Base-by-base conservation (phyloP, 1,140 invertebrate genomes). In the Scaptomyza pallida region DNA sequence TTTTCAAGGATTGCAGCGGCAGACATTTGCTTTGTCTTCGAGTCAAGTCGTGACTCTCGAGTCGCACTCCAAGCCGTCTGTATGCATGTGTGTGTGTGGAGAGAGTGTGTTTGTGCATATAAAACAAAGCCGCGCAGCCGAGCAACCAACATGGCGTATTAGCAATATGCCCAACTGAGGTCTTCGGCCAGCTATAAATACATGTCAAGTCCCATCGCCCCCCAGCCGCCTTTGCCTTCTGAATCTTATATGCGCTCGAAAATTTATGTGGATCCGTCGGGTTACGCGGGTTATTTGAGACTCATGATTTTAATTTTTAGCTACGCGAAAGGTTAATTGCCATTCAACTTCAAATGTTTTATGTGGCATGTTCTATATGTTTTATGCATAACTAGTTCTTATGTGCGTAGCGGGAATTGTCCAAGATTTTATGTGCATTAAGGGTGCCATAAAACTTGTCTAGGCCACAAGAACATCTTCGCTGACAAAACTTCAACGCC, bases 331-430 rank as follows among this genome's bases (percentile, higher is more conserved):
- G 81, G 81, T 85, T 85, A 85, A 85, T 85, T 85, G 81, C 69
- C 81, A 86, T 85, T 86, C 77, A 88, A 86, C 81, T 86, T 80
- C 63, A 77, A 86, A 86, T 82, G 79, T 63, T 82, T 75, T 75
- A 55, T 61, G 48, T 26, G 19, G 43, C 8, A 54, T 23, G 13
- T 37, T 16, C 50, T 26, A 56, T 35, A 45, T 70, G 60, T 52
- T 63, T 54, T 62, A 50, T 61, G 54, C 62, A 72, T 63, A 85
- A 85, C 76, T 75, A 78, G 47, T 56, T 71, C 73, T 80, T 74
- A 85, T 86, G 77, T 70, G 48, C 63, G 54, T 50, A 64, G 59
- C 57, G 81, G 81, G 82, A 81, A 62, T 86, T 75, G 77, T 54
- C 48, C 45, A 78, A 74, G 77, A 85, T 78, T 85, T 85, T 77